Base-by-base conservation (phyloP, 1,140 invertebrate species). In the Meteorus sp. region DNA sequence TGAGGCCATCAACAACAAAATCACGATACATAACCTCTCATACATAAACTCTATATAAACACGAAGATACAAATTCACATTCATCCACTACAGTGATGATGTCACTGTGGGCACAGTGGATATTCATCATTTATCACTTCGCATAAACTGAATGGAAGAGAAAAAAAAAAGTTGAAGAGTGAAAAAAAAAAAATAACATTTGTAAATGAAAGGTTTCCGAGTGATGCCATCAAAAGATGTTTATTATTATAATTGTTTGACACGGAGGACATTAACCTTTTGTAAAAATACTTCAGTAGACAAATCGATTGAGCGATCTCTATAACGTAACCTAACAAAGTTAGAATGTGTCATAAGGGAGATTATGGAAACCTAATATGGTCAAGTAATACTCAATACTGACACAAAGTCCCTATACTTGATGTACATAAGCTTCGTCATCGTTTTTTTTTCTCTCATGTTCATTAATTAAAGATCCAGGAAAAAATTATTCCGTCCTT, bases 281-380 rank as follows among this genome's bases (percentile, higher is more conserved):
- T 17, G 31, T 11, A 9, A 41, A 41, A 39, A 45, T n/a, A n/a
- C n/a, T n/a, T 13, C 25, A 31, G 48, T 23, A 25, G 20, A 56
- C 19, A 45, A 51, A 56, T 51, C 33, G 54, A 61, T 61, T 52
- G 56, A 61, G 56, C 60, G 54, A 53, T 39, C 47, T 35, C 4
- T 45, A 6, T 19, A 9, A 19, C 11, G 15, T 11, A 44, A 8
- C 23, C 37, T 63, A 63, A 63, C 50, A 43, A 55, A 62, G 56
- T 62, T 62, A 62, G 39, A 17, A 47, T 37, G 33, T 35, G 22
- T 55, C 52, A 44, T 56, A 22, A 37, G 29, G 52, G 51, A n/a
- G n/a, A 62, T 59, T 59, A 62, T n/a, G 31, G 52, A 56, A 59
- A 62, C 50, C 51, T 52, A 41, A 61, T 47, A 53, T 22, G 3